Conservation (phyloP, 1,140 invertebrate genomes). For the Leucophenga varia region DNA sequence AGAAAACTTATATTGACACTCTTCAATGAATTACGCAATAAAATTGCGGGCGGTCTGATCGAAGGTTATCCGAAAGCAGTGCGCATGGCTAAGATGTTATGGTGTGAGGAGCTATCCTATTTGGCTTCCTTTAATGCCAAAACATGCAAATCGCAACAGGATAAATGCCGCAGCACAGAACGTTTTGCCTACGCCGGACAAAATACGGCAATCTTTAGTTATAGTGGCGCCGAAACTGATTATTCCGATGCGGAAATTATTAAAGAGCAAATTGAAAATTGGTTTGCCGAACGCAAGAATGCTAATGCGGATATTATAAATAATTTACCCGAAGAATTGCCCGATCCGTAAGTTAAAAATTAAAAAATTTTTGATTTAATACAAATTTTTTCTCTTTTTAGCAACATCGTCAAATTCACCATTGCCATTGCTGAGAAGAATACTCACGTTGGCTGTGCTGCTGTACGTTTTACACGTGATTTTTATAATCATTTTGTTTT, state of each 20-base stretch:
- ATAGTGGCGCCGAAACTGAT: slow-evolving; percentile 32
- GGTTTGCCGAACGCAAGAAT: slow-evolving; percentile 32
- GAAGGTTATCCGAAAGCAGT: slow-evolving; percentile 18
- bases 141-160: slow-evolving; percentile 32
- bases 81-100: slow-evolving; percentile 42
- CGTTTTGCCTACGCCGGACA: slow-evolving; percentile 41
- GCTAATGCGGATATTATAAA: slow-evolving; percentile 27
- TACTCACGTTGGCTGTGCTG: slow-evolving; percentile 32
- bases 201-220: slow-evolving; percentile 41
- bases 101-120: slow-evolving; percentile 36
- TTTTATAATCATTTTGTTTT: slow-evolving; percentile 37
- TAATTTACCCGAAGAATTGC: slow-evolving; percentile 32
- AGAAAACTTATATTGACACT: too few relatives aligned
- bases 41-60: too few relatives aligned
- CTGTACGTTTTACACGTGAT: slow-evolving; percentile 30
- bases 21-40: too few relatives aligned
- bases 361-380: too few relatives aligned
- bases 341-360: slow-evolving; percentile 1
- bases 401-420: slow-evolving; percentile 28
- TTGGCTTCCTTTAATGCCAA: slow-evolving; percentile 29
- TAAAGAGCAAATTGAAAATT: slow-evolving; percentile 41
- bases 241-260: slow-evolving; percentile 35
- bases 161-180: slow-evolving; percentile 44
- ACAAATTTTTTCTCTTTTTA: not conserved
- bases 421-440: slow-evolving; percentile 36